These are phyloP conservation scores for Aplysia californica DNA, from an alignment of 1,140 invertebrate species.

Conservation along the genomic window DNA sequence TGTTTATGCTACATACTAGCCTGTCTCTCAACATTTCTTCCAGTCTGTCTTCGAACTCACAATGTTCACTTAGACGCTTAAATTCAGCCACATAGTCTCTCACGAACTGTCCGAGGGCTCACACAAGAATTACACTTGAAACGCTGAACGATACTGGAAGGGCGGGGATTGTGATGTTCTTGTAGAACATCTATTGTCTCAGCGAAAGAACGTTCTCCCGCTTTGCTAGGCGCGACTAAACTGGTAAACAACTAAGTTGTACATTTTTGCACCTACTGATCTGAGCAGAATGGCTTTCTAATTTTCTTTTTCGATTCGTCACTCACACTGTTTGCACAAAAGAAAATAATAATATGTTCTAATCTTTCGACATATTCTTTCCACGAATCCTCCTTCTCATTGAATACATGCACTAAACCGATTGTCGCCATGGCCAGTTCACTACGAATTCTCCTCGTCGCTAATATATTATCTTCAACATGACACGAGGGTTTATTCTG, in stretches of 20 bases:
- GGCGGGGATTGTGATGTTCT: constrained; percentile 33
- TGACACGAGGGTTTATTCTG: too few relatives aligned
- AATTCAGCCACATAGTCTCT: constrained; percentile 31
- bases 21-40: constrained; percentile 36
- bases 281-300: neutral
- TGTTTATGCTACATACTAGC: constrained; percentile 37
- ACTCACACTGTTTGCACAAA: too few relatives aligned
- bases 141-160: constrained; percentile 30
- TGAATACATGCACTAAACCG: too few relatives aligned
- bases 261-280: constrained; percentile 12
- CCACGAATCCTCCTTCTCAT: too few relatives aligned
- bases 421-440: too few relatives aligned
- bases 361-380: too few relatives aligned
- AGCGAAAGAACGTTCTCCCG: constrained; percentile 20
- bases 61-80: constrained; percentile 29
- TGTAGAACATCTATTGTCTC: constrained; percentile 28
- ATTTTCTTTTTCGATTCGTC: too few relatives aligned
- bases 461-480: too few relatives aligned
- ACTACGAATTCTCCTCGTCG: too few relatives aligned
- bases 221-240: constrained; percentile 26
- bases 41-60: constrained; percentile 32
- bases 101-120: constrained; percentile 6
- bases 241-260: constrained; percentile 30
- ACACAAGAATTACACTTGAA: constrained; percentile 35
- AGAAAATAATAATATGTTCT: too few relatives aligned